These are phyloP conservation scores for Mus spicilegus DNA, from an alignment of 2,113 vertebrate species.

Conservation along the genomic window DNA sequence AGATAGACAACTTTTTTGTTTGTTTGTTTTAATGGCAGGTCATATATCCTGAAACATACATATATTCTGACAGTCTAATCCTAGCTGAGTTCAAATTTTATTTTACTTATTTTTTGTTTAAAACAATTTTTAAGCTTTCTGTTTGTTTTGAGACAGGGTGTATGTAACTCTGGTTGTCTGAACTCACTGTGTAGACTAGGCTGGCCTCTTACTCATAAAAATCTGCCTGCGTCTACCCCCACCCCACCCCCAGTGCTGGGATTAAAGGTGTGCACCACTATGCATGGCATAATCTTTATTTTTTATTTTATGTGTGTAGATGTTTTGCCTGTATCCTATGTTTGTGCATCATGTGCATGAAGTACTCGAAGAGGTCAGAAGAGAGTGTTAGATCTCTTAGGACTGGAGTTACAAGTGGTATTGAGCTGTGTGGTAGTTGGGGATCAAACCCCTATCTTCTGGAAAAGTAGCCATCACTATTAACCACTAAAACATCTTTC, in stretches of 20 bases:
- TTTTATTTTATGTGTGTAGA: background rate
- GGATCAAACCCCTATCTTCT: background rate
- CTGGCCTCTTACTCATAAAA: background rate
- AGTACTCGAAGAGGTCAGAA: background rate
- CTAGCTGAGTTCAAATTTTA: conserved; percentile 80
- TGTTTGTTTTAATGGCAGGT: conserved; percentile 90
- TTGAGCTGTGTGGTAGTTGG: background rate
- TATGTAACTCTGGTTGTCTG: background rate
- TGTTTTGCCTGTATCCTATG: background rate
- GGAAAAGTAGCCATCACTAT: background rate
- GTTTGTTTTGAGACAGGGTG: background rate
- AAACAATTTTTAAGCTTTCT: background rate
- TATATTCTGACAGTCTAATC: conserved; percentile 85
- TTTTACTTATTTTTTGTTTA: background rate
- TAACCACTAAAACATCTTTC: background rate
- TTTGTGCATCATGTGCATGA: background rate
- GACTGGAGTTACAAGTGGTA: background rate
- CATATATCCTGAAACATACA: conserved; percentile 92
- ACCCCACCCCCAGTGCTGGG: background rate
- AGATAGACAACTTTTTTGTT: conserved; percentile 8
- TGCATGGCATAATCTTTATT: background rate
- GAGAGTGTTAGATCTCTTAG: background rate
- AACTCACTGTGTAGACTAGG: background rate
- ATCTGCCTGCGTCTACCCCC: background rate
- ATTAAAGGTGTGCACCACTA: background rate